These are phyloP conservation scores for Heterotis niloticus DNA, from an alignment of 2,113 vertebrate genomes.

Conservation along the genomic window DNA sequence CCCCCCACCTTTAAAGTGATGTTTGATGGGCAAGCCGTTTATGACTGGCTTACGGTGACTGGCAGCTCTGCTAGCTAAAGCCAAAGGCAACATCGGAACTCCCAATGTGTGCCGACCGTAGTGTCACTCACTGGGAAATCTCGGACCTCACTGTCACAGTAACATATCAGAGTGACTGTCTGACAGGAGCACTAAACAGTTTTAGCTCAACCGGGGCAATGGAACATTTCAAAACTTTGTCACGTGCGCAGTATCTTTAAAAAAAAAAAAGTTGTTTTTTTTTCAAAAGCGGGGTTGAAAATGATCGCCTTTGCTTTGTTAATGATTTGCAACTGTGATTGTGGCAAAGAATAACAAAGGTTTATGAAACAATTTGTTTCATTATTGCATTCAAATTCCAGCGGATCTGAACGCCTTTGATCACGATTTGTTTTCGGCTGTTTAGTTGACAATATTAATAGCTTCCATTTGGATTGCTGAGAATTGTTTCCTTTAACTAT, in stretches of 20 bases:
- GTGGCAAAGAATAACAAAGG: conserved; percentile 45
- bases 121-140: conserved; percentile 51
- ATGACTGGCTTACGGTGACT: conserved; percentile 65
- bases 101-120: conserved; percentile 51
- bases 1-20: conserved; percentile 58
- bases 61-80: conserved; percentile 66
- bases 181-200: conserved; percentile 61
- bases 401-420: neutral
- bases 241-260: conserved; percentile 21
- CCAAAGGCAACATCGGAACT: conserved; percentile 62
- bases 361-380: conserved; percentile 46
- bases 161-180: conserved; percentile 67
- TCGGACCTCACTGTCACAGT: conserved; percentile 63
- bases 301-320: conserved; percentile 60
- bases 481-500: conserved; percentile 13
- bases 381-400: conserved; percentile 6
- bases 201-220: conserved; percentile 43
- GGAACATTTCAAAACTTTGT: conserved; percentile 40
- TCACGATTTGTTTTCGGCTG: neutral
- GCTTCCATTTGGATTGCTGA: conserved; percentile 12
- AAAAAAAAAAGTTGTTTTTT: conserved; percentile 36
- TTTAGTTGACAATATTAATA: conserved; percentile 21
- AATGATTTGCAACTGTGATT: conserved; percentile 64
- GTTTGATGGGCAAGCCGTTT: conserved; percentile 70
- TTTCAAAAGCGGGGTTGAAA: conserved; percentile 47